These are phyloP conservation scores for Heliconius ethilla DNA, from an alignment of 2,888 invertebrate genomes.

Conservation along the genomic window DNA sequence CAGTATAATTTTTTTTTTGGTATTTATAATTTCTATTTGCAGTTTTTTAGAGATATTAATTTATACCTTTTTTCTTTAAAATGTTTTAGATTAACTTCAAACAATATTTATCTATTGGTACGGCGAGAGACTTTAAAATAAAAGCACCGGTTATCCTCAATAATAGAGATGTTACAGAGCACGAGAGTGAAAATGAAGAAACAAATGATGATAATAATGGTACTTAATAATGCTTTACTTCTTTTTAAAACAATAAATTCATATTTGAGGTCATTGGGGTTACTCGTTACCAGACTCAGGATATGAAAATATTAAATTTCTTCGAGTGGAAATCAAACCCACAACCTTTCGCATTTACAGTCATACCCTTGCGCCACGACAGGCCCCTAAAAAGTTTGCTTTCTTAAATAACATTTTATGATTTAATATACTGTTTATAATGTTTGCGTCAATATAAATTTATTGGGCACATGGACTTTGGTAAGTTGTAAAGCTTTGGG, in stretches of 20 bases:
- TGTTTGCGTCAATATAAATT: too few relatives aligned
- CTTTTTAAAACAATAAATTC: too few relatives aligned
- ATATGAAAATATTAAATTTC: not conserved
- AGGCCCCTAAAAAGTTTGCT: not conserved
- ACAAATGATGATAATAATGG: not conserved
- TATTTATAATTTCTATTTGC: too few relatives aligned
- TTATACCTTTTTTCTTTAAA: not conserved
- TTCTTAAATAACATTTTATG: too few relatives aligned
- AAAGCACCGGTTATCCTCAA: conserved; percentile 70
- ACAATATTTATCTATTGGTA: conserved; percentile 82
- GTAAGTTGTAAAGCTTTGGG: too few relatives aligned
- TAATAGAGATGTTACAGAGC: not conserved
- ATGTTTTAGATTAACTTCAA: conserved; percentile 63
- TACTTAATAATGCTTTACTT: not conserved
- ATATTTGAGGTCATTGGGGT: too few relatives aligned
- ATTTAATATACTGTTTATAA: too few relatives aligned
- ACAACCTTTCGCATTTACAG: not conserved
- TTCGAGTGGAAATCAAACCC: not conserved
- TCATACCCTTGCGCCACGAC: not conserved
- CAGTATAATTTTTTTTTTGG: too few relatives aligned
- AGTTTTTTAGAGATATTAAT: too few relatives aligned
- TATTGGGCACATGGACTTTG: too few relatives aligned
- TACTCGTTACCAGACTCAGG: not conserved
- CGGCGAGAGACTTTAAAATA: conserved; percentile 85
- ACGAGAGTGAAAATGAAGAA: not conserved